These are phyloP conservation scores for Neoarius graeffei DNA, from an alignment of 2,113 vertebrate genomes.

Conservation along the genomic window DNA sequence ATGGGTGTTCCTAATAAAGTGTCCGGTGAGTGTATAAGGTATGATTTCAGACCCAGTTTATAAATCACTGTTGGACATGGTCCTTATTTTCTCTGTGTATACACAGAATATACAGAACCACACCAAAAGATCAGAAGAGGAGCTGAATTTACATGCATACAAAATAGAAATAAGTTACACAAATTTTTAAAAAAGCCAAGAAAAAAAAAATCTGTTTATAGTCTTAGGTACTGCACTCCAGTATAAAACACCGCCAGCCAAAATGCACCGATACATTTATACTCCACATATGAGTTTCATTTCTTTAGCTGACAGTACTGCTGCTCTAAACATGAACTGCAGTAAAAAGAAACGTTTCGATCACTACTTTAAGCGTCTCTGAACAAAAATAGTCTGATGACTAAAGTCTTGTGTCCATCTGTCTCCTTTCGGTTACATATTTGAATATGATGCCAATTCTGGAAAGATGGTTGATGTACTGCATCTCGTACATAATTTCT, in stretches of 20 bases:
- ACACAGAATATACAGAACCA: not conserved
- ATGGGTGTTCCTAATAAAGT: no score
- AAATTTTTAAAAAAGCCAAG: not conserved
- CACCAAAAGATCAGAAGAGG: not conserved
- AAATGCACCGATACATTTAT: not conserved
- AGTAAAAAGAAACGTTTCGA: not conserved
- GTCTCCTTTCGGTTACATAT: not conserved
- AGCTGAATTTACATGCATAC: not conserved
- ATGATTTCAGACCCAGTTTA: not conserved
- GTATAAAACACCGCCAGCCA: not conserved
- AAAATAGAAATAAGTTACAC: not conserved
- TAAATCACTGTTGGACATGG: not conserved
- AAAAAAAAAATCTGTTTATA: not conserved
- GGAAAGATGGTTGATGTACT: not conserved
- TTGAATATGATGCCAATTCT: not conserved
- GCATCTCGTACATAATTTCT: not conserved
- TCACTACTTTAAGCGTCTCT: not conserved
- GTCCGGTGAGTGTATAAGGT: not conserved
- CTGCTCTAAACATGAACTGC: not conserved
- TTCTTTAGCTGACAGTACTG: not conserved
- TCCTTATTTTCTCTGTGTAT: not conserved
- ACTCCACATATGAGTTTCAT: not conserved
- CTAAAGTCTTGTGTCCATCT: not conserved
- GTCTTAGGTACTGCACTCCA: not conserved
- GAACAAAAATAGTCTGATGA: slow-evolving; percentile 14